Evolutionary conservation across 2,113 vertebrate genomes (phyloP).

Genomic region (Podarcis muralis): DNA sequence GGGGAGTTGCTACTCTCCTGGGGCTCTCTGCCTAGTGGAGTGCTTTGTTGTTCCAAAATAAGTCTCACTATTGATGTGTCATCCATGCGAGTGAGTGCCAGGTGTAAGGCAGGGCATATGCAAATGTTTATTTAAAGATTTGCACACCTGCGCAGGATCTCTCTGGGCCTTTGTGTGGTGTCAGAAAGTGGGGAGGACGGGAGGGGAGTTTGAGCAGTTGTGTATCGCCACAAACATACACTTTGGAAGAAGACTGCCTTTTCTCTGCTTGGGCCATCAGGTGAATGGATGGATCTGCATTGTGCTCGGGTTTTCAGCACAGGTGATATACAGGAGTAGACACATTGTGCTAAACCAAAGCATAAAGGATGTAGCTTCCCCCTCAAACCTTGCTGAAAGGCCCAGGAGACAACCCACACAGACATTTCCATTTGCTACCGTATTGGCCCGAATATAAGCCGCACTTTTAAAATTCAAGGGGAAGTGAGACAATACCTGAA

Average conservation of each 20-base stretch:
- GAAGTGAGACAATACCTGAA: no score
- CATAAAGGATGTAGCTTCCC: neutral
- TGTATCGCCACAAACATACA: neutral
- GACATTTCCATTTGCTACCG: neutral
- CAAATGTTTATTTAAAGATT: slow-evolving; percentile 34
- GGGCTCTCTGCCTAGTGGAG: slow-evolving; percentile 1
- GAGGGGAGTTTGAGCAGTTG: neutral
- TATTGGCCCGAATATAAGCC: no score
- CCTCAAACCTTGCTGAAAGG: no score
- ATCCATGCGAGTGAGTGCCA: slow-evolving; percentile 42
- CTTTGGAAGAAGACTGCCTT: neutral
- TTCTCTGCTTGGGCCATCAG: neutral
- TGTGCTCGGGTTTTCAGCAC: neutral
- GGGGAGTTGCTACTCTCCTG: slow-evolving; percentile 8
- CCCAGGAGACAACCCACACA: neutral
- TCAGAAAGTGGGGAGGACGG: neutral
- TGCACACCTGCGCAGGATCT: neutral
- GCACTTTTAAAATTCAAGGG: no score
- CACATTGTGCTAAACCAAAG: neutral
- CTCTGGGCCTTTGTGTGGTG: neutral
- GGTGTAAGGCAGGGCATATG: neutral
- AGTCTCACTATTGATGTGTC: slow-evolving; percentile 10
- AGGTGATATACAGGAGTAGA: neutral
- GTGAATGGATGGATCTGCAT: neutral
- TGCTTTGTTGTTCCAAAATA: slow-evolving; percentile 20